A percentile compares a stretch with the other conserved stretches of the same genome.
Conservation (phyloP, 2,113 vertebrate genomes). For the Datnioides undecimradiatus region DNA sequence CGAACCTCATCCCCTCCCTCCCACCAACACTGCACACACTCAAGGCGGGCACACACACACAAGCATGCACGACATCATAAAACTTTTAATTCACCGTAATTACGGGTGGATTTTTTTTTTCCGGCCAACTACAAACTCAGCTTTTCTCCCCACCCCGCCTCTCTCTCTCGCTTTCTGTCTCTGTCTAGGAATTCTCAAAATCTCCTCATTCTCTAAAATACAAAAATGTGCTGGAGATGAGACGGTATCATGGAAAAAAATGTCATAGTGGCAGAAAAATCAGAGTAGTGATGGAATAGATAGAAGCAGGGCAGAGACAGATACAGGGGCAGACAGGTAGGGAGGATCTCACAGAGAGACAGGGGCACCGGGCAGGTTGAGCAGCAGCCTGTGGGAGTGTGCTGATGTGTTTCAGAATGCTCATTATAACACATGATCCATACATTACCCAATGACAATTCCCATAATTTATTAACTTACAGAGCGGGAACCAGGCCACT, state of each 20-base stretch:
- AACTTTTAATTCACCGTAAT: constrained; percentile 77
- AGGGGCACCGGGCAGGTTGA: constrained; percentile 49
- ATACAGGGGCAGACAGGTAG: constrained; percentile 13
- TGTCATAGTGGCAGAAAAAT: constrained; percentile 26
- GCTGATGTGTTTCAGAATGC: constrained; percentile 76
- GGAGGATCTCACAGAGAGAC: constrained; percentile 28
- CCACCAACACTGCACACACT: constrained; percentile 33
- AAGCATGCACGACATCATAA: constrained; percentile 59
- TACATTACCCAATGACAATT: constrained; percentile 79
- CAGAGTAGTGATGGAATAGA: constrained; percentile 29
- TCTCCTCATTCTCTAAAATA: constrained; percentile 21
- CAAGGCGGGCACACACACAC: constrained; percentile 22
- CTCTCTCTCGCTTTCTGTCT: not conserved
- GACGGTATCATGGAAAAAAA: constrained; percentile 24
- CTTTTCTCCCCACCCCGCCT: not conserved
- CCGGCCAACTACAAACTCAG: constrained; percentile 5
- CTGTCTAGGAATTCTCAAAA: constrained; percentile 60
- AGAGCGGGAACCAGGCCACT: constrained; percentile 69
- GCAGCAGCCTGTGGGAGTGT: constrained; percentile 64
- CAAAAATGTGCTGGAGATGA: constrained; percentile 29
- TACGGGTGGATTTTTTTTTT: constrained; percentile 49
- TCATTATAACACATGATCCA: constrained; percentile 80
- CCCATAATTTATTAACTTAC: constrained; percentile 82
- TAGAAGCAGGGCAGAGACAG: constrained; percentile 16
- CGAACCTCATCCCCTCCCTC: constrained; percentile 39